A percentile compares a stretch with the other conserved stretches of the same genome.
phyloP scores from a whole-genome alignment of 2,113 vertebrate genomes.

The Grammomys dolichurus region DNA sequence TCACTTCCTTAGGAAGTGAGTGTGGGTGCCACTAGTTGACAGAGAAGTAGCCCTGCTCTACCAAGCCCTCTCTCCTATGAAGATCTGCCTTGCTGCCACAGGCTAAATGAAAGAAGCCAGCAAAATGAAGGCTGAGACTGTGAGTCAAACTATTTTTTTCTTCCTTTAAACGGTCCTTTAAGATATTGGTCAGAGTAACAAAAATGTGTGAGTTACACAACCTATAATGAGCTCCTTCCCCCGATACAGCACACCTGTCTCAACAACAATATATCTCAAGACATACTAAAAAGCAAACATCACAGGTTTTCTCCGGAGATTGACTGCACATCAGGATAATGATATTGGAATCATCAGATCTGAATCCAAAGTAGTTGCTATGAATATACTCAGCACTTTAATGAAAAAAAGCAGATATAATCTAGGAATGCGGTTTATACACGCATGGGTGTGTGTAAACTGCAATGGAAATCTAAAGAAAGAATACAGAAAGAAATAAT shows the following conservation, averaged over 20 bases:
- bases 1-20: not conserved
- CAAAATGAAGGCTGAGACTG: not conserved
- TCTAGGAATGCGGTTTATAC: not conserved
- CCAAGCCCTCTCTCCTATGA: not conserved
- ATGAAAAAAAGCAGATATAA: not conserved
- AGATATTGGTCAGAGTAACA: not conserved
- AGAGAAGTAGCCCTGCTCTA: not conserved
- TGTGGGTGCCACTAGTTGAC: too few relatives aligned
- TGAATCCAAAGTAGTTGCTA: not conserved
- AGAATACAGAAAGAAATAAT: not conserved
- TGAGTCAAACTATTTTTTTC: not conserved
- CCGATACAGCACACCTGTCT: not conserved
- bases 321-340: not conserved
- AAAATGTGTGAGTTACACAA: not conserved
- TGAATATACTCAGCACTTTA: not conserved
- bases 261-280: not conserved
- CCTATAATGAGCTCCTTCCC: not conserved
- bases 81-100: not conserved
- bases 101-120: not conserved
- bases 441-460: not conserved
- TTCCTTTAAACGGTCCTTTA: not conserved
- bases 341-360: not conserved
- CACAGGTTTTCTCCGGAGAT: not conserved
- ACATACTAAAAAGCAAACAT: not conserved
- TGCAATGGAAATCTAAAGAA: not conserved